Conservation (phyloP, 2,797 vertebrate species). For the Carcharodon carcharias region DNA sequence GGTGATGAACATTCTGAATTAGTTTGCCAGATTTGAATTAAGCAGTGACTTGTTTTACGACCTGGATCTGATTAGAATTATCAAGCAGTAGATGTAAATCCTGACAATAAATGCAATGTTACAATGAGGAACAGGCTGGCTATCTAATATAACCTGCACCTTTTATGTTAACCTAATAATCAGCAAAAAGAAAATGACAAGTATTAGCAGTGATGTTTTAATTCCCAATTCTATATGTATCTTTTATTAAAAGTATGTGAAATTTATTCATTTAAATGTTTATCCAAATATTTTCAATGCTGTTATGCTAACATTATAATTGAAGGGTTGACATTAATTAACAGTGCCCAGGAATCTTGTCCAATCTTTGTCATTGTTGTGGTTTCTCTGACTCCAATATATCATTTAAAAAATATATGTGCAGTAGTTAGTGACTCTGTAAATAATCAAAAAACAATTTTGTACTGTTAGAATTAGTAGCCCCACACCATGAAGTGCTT, state of each 20-base stretch:
- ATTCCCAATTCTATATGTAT: background rate
- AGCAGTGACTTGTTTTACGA: background rate
- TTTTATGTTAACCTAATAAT: background rate
- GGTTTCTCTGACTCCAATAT: background rate
- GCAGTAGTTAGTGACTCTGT: background rate
- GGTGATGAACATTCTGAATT: background rate
- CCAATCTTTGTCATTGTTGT: background rate
- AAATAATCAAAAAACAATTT: background rate
- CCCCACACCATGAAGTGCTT: background rate
- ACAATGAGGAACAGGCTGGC: background rate
- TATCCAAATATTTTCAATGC: background rate
- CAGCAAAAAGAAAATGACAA: background rate
- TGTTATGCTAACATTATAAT: background rate
- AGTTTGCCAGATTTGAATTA: background rate
- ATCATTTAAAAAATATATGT: background rate
- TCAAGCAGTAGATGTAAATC: background rate
- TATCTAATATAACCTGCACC: background rate
- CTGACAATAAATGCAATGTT: background rate
- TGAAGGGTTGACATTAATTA: background rate
- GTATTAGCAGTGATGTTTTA: background rate
- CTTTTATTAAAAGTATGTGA: background rate
- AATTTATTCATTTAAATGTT: background rate
- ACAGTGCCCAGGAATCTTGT: background rate
- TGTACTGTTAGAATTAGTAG: background rate
- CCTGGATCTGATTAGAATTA: background rate